Percentiles rank a stretch among this genome's conserved stretches.
Conservation (phyloP, 2,113 vertebrate genomes). For the Axis porcinus region DNA sequence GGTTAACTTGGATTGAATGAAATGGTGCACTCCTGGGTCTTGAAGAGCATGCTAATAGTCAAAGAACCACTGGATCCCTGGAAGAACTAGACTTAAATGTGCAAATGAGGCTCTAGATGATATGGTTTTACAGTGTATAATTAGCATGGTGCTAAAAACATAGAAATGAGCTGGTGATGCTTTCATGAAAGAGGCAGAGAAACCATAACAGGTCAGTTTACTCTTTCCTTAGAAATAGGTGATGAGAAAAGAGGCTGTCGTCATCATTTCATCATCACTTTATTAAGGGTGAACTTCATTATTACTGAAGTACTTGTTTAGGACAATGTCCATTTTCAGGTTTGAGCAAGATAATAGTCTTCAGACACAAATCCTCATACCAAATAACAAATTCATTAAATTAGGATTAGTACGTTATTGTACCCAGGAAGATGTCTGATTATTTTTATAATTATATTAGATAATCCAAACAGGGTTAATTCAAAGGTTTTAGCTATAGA, state of each 20-base stretch:
- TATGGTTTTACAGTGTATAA: neutral
- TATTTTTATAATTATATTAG: neutral
- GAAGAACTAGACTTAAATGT: neutral
- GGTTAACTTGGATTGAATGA: neutral
- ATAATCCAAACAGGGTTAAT: neutral
- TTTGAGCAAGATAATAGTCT: neutral
- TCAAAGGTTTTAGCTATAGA: neutral
- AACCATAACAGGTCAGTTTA: neutral
- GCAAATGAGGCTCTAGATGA: neutral
- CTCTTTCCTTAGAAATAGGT: neutral
- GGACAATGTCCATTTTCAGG: neutral
- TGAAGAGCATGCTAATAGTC: neutral
- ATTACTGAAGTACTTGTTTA: neutral
- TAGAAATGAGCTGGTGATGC: neutral
- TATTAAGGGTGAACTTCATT: neutral
- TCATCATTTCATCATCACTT: neutral
- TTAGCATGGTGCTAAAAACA: neutral
- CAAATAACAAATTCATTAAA: neutral
- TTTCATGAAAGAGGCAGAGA: neutral
- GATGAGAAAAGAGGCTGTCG: neutral
- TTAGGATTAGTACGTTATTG: neutral
- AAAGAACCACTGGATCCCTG: neutral
- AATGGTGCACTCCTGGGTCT: neutral
- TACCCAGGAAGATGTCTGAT: neutral
- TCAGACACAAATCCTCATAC: neutral